Evolutionary conservation across 2,113 vertebrate genomes (phyloP), one percentile per base, ranked within the genome.

Genomic region (Tachycineta bicolor): DNA sequence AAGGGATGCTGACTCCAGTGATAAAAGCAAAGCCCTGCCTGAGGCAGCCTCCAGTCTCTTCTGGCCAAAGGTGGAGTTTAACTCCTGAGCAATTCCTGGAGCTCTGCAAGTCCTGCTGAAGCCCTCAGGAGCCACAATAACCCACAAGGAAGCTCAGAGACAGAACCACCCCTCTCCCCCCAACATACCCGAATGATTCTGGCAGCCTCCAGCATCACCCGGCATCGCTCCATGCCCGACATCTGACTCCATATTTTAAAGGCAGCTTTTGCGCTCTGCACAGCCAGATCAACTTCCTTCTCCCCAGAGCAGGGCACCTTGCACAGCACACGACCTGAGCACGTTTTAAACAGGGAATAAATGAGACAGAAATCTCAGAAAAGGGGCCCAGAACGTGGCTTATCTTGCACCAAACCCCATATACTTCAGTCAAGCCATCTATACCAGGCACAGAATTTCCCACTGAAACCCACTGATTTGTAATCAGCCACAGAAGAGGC

Each of bases 141-240:
- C 14, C 43, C 60, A 56, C 3, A 12, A 34, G 13, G 47, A 63
- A 60, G 39, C 44, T 73, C 37, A 74, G 34, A 58, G 49, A 34
- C 63, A 53, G n/a, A 74, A 41, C 8, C 11, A 37, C 4, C 1
- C 9, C 39, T n/a, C 37, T 81, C 28, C 34, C 37, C 5, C 1
- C 20, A 31, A 93, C 98, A 31, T 95, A 99, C 99, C 98, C 98
- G 98, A 13, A 99, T 99, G 29, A 99, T 98, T 31, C 98, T 98
- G 34, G 99, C 99, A 28, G 99, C 99, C 95, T 99, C 99, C 12
- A 99, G 95, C 97, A 99, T 97, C 80, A 99, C 95, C 11, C 98
- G 98, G 31, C 98, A 97, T 18, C 99, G 97, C 95, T 99, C 99
- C 98, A 98, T 98, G 81, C 99, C 99, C 0, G 99, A 97, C 96